Evolutionary conservation across 2,113 vertebrate genomes (phyloP).

Genomic region (Mastomys natalensis): DNA sequence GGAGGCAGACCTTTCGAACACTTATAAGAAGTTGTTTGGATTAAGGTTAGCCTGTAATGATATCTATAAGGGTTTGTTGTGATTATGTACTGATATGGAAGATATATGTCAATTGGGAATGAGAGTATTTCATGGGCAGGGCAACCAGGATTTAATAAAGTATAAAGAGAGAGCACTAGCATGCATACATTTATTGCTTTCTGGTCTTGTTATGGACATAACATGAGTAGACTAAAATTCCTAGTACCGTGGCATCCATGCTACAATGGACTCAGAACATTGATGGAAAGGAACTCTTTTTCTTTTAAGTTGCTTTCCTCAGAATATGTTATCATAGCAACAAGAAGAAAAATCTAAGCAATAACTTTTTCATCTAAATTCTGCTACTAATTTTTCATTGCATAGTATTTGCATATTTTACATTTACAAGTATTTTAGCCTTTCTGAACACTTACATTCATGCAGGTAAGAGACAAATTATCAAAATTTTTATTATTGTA

Average conservation of each 20-base stretch:
- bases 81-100: background rate
- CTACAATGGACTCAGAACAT: background rate
- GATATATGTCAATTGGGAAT: background rate
- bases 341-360: background rate
- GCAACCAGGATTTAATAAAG: too few species aligned
- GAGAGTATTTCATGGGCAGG: background rate
- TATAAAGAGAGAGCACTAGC: background rate
- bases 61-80: background rate
- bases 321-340: background rate
- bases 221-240: background rate
- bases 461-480: background rate
- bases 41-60: background rate
- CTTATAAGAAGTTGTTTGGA: background rate
- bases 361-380: constrained; percentile 21
- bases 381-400: background rate
- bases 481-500: background rate
- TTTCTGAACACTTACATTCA: background rate
- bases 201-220: background rate
- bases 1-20: background rate
- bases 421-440: background rate
- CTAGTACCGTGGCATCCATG: background rate
- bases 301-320: background rate
- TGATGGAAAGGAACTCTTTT: background rate
- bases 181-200: background rate
- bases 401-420: background rate